phyloP scores from a whole-genome alignment of 1,140 invertebrate genomes.

The Diorhabda carinulata region DNA sequence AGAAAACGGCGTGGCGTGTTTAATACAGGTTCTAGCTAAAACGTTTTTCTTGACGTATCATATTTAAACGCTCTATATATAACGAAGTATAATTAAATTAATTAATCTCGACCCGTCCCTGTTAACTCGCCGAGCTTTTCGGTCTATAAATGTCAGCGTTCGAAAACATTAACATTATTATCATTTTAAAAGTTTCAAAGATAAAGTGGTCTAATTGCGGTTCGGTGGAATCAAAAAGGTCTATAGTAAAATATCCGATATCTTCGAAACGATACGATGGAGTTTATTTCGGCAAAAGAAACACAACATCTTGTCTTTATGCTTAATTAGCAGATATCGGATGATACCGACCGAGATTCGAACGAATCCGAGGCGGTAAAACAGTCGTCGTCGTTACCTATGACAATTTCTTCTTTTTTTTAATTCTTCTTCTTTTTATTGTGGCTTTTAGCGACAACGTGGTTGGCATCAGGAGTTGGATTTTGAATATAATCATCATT shows the following conservation, averaged over 20 bases:
- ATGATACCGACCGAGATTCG: conserved; percentile 18
- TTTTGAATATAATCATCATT: no score
- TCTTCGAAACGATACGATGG: conserved; percentile 3
- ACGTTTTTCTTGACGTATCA: no score
- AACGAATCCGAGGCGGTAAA: conserved; percentile 15
- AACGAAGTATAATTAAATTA: no score
- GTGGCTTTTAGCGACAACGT: background rate
- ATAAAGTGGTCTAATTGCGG: conserved; percentile 20
- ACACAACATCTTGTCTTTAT: conserved; percentile 18
- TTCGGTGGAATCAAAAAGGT: conserved; percentile 15
- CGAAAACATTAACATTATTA: conserved; percentile 19
- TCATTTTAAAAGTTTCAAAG: conserved; percentile 17
- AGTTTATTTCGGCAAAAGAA: conserved; percentile 13
- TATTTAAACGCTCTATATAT: no score
- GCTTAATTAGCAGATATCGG: conserved; percentile 23
- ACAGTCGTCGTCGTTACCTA: conserved; percentile 21
- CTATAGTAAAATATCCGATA: conserved; percentile 10
- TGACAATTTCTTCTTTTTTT: conserved; percentile 4
- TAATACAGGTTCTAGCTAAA: background rate
- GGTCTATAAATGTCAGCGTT: conserved; percentile 18
- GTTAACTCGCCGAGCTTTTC: background rate
- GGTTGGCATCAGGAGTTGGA: background rate
- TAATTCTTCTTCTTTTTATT: background rate
- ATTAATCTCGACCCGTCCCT: no score
- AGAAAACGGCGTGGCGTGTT: background rate